Evolutionary conservation across 2,888 invertebrate species (phyloP).

Genomic region (Octodonta nipae): DNA sequence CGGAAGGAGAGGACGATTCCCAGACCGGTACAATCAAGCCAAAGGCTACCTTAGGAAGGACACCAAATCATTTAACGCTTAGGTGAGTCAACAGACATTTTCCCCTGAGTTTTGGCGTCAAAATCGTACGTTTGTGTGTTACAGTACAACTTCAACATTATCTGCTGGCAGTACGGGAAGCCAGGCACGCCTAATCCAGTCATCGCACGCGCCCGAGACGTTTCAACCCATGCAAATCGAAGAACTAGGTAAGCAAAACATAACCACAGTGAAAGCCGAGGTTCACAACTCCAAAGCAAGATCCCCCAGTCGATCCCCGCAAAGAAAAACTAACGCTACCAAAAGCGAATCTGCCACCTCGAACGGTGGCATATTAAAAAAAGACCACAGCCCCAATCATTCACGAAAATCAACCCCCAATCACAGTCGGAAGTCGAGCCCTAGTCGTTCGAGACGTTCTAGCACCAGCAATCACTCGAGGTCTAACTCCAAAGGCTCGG

Average conservation of each 20-base stretch:
- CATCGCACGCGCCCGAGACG: constrained; percentile 83
- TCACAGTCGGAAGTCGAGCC: constrained; percentile 17
- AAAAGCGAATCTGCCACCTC: constrained; percentile 17
- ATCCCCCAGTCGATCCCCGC: constrained; percentile 11
- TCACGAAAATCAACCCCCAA: constrained; percentile 17
- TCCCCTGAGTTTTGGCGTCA: constrained; percentile 1
- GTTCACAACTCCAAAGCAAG: constrained; percentile 25
- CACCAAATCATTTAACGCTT: constrained; percentile 84
- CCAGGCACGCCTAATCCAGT: constrained; percentile 84
- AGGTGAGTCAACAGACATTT: constrained; percentile 39
- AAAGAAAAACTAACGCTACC: constrained; percentile 16
- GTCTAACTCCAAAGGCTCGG: constrained; percentile 14
- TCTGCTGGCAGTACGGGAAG: constrained; percentile 88
- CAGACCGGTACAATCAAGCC: constrained; percentile 49
- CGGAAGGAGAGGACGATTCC: constrained; percentile 75
- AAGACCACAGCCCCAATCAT: constrained; percentile 18
- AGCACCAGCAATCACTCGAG: constrained; percentile 14
- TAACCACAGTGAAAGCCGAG: constrained; percentile 37
- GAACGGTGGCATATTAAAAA: too few species aligned
- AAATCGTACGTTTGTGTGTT: constrained; percentile 23
- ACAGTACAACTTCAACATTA: constrained; percentile 83
- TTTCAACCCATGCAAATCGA: constrained; percentile 80
- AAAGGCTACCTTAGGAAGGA: constrained; percentile 61
- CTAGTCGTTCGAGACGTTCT: constrained; percentile 13
- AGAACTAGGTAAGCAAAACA: constrained; percentile 68